Conservation (phyloP, 2,888 invertebrate genomes). For the Orthosia gothica region DNA sequence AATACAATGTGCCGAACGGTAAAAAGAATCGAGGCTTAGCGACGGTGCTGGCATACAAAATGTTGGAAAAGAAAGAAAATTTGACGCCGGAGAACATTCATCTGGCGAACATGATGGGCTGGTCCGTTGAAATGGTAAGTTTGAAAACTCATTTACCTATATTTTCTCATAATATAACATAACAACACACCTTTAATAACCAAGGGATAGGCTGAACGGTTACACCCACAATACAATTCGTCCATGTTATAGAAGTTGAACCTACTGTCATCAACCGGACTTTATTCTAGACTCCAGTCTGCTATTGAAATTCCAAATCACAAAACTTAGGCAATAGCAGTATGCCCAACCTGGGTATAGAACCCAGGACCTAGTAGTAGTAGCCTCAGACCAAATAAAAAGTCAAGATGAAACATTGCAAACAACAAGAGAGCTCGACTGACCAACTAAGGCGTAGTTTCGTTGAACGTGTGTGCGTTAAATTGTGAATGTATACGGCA, state of each 20-base stretch:
- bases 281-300: not conserved
- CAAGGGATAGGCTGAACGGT: too few relatives aligned
- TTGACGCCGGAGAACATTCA: conserved; percentile 95
- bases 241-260: too few relatives aligned
- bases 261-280: not conserved
- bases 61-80: conserved; percentile 93
- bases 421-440: too few relatives aligned
- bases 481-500: too few relatives aligned
- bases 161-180: not conserved
- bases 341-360: not conserved
- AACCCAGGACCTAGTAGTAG: not conserved
- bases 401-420: too few relatives aligned
- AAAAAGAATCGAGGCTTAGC: conserved; percentile 96
- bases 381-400: too few relatives aligned
- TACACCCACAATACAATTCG: too few relatives aligned
- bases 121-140: conserved; percentile 98
- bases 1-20: conserved; percentile 98
- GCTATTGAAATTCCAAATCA: not conserved
- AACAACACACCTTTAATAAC: not conserved
- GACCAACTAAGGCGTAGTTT: too few relatives aligned
- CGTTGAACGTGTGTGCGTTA: too few relatives aligned
- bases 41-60: conserved; percentile 94
- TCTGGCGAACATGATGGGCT: conserved; percentile 96
- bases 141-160: not conserved
- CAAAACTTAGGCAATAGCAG: not conserved